Percentiles rank a stretch among this genome's conserved stretches.
Evolutionary conservation across 1,140 invertebrate genomes (phyloP).

Genomic region (Helicoverpa zea): DNA sequence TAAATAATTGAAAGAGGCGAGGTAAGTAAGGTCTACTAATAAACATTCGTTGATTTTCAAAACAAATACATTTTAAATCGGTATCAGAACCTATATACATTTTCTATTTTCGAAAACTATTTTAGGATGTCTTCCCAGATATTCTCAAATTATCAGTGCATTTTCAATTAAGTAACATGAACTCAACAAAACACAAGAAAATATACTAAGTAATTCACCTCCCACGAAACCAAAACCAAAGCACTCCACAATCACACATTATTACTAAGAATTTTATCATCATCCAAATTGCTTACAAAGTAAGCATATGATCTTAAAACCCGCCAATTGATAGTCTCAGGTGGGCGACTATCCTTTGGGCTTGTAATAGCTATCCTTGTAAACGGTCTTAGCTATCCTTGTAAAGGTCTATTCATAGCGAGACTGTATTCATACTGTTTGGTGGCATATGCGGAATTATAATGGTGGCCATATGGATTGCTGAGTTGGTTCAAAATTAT

Average conservation of each 20-base stretch:
- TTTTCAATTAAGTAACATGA: too few relatives aligned
- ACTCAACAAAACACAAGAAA: background rate
- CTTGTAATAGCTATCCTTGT: slow-evolving; percentile 25
- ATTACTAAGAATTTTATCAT: slow-evolving; percentile 29
- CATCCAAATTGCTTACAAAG: slow-evolving; percentile 20
- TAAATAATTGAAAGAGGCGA: too few relatives aligned
- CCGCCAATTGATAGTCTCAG: slow-evolving; percentile 58
- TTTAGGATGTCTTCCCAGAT: too few relatives aligned
- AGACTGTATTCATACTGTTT: background rate
- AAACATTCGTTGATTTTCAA: too few relatives aligned
- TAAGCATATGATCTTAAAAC: slow-evolving; percentile 51
- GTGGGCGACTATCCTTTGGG: slow-evolving; percentile 52
- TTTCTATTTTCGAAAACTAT: too few relatives aligned
- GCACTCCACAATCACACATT: background rate
- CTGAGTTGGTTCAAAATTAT: too few relatives aligned
- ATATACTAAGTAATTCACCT: background rate
- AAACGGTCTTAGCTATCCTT: slow-evolving; percentile 20
- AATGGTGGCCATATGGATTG: background rate
- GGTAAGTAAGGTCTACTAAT: too few relatives aligned
- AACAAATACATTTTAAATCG: background rate
- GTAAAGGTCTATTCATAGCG: slow-evolving; percentile 47
- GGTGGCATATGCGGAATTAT: background rate
- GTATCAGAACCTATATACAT: background rate
- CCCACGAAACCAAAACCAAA: background rate
- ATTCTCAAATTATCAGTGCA: too few relatives aligned